phyloP scores from a whole-genome alignment of 2,888 invertebrate species.

The Leptarthrus brevirostris region DNA sequence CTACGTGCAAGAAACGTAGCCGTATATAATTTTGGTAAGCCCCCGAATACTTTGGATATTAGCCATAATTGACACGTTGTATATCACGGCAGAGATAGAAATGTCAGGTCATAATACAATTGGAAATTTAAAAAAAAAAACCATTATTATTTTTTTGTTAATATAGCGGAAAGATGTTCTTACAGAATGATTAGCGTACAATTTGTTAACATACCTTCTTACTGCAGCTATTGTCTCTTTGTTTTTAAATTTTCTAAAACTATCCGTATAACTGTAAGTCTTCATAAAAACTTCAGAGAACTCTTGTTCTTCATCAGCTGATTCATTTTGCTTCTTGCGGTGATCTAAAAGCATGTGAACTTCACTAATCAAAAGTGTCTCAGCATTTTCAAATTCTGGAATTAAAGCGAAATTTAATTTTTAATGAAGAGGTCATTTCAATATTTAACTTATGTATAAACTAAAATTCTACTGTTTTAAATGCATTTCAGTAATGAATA shows the following conservation, averaged over 20 bases:
- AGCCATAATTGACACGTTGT: too few relatives aligned
- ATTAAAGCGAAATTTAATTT: slow-evolving; percentile 58
- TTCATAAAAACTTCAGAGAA: slow-evolving; percentile 99
- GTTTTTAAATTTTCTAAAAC: slow-evolving; percentile 97
- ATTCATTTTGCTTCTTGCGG: slow-evolving; percentile 97
- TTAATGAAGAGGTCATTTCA: neutral
- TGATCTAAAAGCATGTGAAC: slow-evolving; percentile 97
- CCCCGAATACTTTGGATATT: too few relatives aligned
- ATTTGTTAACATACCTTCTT: slow-evolving; percentile 85
- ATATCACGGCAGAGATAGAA: too few relatives aligned
- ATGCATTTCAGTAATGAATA: too few relatives aligned
- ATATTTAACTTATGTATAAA: neutral
- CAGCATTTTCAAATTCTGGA: slow-evolving; percentile 97
- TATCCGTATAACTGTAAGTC: slow-evolving; percentile 93
- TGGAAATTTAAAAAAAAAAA: too few relatives aligned
- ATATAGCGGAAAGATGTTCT: too few relatives aligned
- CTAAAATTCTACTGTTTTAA: too few relatives aligned
- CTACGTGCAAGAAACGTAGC: too few relatives aligned
- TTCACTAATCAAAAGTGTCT: slow-evolving; percentile 95
- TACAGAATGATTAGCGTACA: too few relatives aligned
- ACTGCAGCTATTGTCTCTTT: slow-evolving; percentile 98
- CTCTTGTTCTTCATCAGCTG: slow-evolving; percentile 97
- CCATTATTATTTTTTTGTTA: too few relatives aligned
- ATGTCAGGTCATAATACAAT: too few relatives aligned
- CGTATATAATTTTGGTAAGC: too few relatives aligned